Evolutionary conservation across 2,113 vertebrate genomes (phyloP).

Genomic region (Anseranas semipalmata): DNA sequence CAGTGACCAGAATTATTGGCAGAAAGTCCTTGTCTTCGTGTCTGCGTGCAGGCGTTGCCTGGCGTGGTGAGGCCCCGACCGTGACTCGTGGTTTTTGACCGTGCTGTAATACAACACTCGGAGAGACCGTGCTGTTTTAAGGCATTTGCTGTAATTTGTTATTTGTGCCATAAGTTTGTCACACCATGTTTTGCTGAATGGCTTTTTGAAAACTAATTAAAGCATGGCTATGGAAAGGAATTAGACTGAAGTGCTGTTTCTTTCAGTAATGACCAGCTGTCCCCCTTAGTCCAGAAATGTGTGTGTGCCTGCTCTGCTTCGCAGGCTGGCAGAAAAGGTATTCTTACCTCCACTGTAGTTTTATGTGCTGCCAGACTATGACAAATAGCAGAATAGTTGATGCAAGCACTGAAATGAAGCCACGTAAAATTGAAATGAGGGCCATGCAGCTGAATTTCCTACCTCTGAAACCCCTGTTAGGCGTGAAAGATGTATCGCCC

Average conservation of each 20-base stretch:
- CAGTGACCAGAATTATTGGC: neutral
- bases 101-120: neutral
- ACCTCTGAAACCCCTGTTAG: neutral
- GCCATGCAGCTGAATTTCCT: neutral
- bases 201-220: slow-evolving; percentile 1
- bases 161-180: neutral
- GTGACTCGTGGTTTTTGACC: neutral
- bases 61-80: accelerated
- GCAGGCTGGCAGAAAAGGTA: slow-evolving; percentile 16
- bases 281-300: neutral
- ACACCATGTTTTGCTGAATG: neutral
- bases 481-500: accelerated
- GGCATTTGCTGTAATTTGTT: neutral
- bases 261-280: neutral
- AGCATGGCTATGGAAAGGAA: neutral
- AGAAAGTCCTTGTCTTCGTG: neutral
- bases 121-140: neutral
- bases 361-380: neutral
- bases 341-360: neutral
- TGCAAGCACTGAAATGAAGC: neutral
- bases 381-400: slow-evolving; percentile 17
- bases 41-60: accelerated
- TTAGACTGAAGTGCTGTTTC: neutral
- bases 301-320: neutral
- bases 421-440: neutral